These are phyloP conservation scores for Nesospiza acunhae DNA, from an alignment of 2,113 vertebrate genomes.

Conservation along the genomic window DNA sequence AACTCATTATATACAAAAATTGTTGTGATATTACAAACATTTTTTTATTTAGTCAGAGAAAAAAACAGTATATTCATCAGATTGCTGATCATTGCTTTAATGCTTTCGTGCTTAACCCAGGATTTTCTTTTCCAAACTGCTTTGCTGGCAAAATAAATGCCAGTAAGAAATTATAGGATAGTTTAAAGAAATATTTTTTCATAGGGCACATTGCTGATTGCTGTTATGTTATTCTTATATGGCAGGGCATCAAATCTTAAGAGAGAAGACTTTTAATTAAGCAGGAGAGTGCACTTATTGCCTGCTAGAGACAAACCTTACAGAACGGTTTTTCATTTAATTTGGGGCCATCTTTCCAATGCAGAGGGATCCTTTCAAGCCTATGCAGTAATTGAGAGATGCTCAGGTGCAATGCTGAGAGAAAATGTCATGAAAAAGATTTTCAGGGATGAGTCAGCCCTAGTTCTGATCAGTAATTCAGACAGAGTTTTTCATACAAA, in stretches of 20 bases:
- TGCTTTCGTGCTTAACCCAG: background rate
- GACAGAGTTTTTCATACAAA: background rate
- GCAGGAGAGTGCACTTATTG: background rate
- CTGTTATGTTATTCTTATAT: background rate
- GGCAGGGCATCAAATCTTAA: background rate
- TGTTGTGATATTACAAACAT: background rate
- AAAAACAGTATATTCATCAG: background rate
- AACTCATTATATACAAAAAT: background rate
- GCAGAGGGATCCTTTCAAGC: background rate
- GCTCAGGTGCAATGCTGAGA: background rate
- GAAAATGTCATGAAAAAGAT: background rate
- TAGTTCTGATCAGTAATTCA: background rate
- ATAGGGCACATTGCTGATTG: background rate
- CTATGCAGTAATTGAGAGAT: background rate
- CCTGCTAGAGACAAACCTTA: background rate
- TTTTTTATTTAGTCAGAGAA: background rate
- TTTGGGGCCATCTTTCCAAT: background rate
- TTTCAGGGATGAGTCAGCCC: background rate
- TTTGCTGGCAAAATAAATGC: background rate
- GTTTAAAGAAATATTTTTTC: background rate
- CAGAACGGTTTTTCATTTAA: background rate
- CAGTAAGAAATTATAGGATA: background rate
- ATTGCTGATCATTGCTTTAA: background rate
- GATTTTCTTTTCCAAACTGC: background rate
- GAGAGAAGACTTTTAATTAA: conserved; percentile 19